phyloP scores from a whole-genome alignment of 2,797 vertebrate species.

The Hypotaenidia philippensis region DNA sequence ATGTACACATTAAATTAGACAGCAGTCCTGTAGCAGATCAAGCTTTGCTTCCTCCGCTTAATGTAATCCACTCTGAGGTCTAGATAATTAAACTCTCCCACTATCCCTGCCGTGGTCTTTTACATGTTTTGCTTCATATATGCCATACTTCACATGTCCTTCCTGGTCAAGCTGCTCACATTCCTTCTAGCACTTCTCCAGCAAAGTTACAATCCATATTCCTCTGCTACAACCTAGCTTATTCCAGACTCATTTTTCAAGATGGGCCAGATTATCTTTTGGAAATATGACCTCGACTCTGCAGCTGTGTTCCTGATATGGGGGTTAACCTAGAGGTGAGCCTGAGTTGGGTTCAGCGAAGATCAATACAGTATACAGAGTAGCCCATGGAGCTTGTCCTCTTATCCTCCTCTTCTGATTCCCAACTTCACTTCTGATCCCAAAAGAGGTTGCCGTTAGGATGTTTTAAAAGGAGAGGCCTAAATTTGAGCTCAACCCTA shows the following conservation, averaged over 20 bases:
- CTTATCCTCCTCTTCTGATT: neutral
- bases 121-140: neutral
- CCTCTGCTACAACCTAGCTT: neutral
- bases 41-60: constrained; percentile 61
- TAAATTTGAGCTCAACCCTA: neutral
- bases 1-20: constrained; percentile 70
- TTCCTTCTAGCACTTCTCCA: neutral
- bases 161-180: neutral
- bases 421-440: neutral
- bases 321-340: neutral
- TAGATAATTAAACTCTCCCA: constrained; percentile 73
- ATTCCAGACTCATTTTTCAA: neutral
- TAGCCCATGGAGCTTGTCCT: neutral
- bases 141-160: neutral
- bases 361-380: neutral
- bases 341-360: neutral
- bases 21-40: constrained; percentile 49
- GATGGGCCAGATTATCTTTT: neutral
- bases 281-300: neutral
- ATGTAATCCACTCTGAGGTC: constrained; percentile 59
- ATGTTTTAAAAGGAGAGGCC: neutral
- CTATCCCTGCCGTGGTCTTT: constrained; percentile 1
- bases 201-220: neutral
- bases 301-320: neutral
- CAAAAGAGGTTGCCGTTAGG: neutral